Base-by-base conservation (phyloP, 1,140 invertebrate genomes). In the Hyles vespertilio region DNA sequence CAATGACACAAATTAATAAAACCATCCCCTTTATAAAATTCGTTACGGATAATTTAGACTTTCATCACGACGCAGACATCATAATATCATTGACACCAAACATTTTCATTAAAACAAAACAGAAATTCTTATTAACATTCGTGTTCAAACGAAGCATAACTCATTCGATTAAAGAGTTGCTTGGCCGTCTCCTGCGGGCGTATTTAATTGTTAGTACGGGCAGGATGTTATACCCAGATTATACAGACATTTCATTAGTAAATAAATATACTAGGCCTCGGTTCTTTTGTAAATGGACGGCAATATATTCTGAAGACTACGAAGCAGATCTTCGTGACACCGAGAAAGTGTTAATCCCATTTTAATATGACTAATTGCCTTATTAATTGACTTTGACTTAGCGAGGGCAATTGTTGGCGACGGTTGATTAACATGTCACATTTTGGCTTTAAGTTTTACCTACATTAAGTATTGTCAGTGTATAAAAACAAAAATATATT, bases 311-410 rank as follows among this genome's bases (percentile, higher is more conserved):
- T 47, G 55, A 32, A 4, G 55, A 45, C 55, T n/a, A 51, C 57
- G 56, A 63, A 63, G 57, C 53, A 57, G 58, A 70, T 72, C 71
- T 76, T 74, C 62, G 73, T 75, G 64, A 71, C 69, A 66, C 66
- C 56, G 66, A 69, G 72, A 77, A 84, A 77, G 69, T 77, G 70
- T 79, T 84, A 82, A 82, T 81, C 67, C 61, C 73, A 70, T 82
- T 78, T 84, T 77, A 77, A 82, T 79, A 68, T 72, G 74, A 76
- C 78, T 81, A 82, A 84, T 84, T 81, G 70, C 67, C 64, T 69
- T 65, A 71, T 73, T 74, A 80, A 74, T 79, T 75, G 67, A 65
- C 62, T 57, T 57, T 61, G 63, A 68, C 67, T 65, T 59, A 54
- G 34, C 33, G 34, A 51, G 52, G 22, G 52, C 52, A 40, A 40